Percentiles rank a stretch among this genome's conserved stretches.
phyloP scores from a whole-genome alignment of 2,113 vertebrate species.

The Odocoileus hemionus region DNA sequence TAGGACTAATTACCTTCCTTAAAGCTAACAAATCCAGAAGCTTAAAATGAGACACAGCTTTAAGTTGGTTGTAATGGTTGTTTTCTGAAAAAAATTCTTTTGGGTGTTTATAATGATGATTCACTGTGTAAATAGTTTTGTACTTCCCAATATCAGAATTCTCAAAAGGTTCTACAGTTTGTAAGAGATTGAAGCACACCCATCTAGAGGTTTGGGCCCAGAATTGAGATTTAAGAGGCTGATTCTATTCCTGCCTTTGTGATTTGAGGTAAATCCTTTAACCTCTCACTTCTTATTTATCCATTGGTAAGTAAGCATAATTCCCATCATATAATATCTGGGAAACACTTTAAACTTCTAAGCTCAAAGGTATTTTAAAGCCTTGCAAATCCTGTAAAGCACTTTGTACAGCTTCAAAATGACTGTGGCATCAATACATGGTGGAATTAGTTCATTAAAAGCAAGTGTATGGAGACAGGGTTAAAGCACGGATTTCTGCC shows the following conservation, averaged over 20 bases:
- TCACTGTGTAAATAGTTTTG: slow-evolving; percentile 26
- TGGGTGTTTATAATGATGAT: neutral
- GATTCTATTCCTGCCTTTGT: slow-evolving; percentile 14
- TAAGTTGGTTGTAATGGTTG: neutral
- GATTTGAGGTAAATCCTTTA: slow-evolving; percentile 40
- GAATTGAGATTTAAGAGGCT: neutral
- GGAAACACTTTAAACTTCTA: slow-evolving; percentile 39
- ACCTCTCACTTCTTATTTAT: slow-evolving; percentile 21
- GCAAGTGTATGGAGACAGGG: neutral
- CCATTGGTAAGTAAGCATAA: slow-evolving; percentile 1
- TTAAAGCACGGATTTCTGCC: neutral
- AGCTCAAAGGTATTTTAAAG: neutral
- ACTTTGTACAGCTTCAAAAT: slow-evolving; percentile 32
- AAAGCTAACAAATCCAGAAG: slow-evolving; percentile 28
- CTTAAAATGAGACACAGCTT: neutral
- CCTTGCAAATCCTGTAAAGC: neutral
- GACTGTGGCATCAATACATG: neutral
- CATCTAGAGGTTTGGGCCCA: neutral
- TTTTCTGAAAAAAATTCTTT: neutral
- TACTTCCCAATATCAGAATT: slow-evolving; percentile 15
- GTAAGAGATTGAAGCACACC: slow-evolving; percentile 36
- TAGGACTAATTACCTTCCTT: neutral
- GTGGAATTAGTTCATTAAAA: slow-evolving; percentile 24
- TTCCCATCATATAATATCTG: neutral
- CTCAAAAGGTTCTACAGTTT: neutral